Evolutionary conservation across 2,888 invertebrate species (phyloP), one percentile per base, ranked within the genome.

Genomic region (Polylopha cassiicola): DNA sequence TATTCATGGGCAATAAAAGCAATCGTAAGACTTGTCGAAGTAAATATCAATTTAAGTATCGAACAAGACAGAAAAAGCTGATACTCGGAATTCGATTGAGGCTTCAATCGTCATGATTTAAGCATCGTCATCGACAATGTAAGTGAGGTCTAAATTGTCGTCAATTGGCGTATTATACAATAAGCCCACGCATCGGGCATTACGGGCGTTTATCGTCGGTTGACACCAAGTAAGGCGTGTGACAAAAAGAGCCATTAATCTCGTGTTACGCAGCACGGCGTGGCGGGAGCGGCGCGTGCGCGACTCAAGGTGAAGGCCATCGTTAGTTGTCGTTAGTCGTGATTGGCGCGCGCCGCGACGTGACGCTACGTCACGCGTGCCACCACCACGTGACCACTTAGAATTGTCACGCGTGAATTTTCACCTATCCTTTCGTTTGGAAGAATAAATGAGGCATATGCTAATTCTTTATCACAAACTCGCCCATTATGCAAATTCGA

Each of bases 241-340:
- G 73, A 73, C 71, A 67, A 72, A 69, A 65, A 61, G 51, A 48
- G 56, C 51, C 63, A 70, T 73, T 71, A 74, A 73, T 76, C 69
- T 65, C 59, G 53, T 54, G 62, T 62, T 68, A 65, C 65, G 53
- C 51, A 53, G 41, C 51, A 43, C n/a, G n/a, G 34, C 16, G 23
- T 23, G 33, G 29, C 44, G 51, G 44, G 46, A 43, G 47, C 46
- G 58, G 59, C 66, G 69, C 67, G 71, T 66, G 69, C 65, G 55
- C 43, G 44, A 44, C 56, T 61, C 75, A 76, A 75, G 75, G 74
- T 75, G 76, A 78, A 75, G 80, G 76, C 53, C 71, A 55, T 37
- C 47, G 20, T 30, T 39, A 20, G 30, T 30, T 23, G 41, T 41
- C 46, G 34, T 22, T 41, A 36, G 54, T 44, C 58, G 57, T 51